Evolutionary conservation across 2,797 vertebrate genomes (phyloP).

Genomic region (Peromyscus attwateri): DNA sequence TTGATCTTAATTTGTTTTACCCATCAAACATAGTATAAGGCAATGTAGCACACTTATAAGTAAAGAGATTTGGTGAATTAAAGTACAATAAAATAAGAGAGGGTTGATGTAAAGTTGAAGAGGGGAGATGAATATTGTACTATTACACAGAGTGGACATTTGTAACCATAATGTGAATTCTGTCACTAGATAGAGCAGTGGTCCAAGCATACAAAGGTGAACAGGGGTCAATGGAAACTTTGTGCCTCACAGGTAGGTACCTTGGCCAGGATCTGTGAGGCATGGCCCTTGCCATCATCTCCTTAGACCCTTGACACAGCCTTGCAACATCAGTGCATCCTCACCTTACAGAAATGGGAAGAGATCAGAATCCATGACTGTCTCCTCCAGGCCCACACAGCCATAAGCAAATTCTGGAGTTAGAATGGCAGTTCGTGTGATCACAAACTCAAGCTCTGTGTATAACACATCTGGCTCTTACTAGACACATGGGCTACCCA

Average conservation of each 20-base stretch:
- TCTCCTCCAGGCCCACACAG: not conserved
- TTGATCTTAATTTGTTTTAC: not conserved
- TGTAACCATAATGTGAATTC: not conserved
- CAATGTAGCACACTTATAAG: not conserved
- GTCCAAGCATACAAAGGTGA: not conserved
- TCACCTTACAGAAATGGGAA: not conserved
- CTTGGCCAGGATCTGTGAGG: not conserved
- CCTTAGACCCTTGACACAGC: not conserved
- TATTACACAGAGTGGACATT: not conserved
- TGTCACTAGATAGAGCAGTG: not conserved
- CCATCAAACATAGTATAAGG: not conserved
- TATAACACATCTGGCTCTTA: not conserved
- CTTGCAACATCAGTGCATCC: not conserved
- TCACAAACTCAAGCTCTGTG: not conserved
- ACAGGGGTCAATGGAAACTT: not conserved
- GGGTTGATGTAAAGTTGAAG: not conserved
- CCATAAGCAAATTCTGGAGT: not conserved
- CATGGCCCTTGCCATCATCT: not conserved
- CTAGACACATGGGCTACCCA: fast-evolving
- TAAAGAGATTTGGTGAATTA: slow-evolving; percentile 5
- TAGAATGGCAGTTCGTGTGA: not conserved
- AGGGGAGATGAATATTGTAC: fast-evolving
- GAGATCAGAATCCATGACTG: not conserved
- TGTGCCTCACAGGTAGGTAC: too few relatives aligned
- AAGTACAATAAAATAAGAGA: not conserved